Evolutionary conservation across 2,797 vertebrate species (phyloP), one percentile per base, ranked within the genome.

Genomic region (Amphiprion clarkii): DNA sequence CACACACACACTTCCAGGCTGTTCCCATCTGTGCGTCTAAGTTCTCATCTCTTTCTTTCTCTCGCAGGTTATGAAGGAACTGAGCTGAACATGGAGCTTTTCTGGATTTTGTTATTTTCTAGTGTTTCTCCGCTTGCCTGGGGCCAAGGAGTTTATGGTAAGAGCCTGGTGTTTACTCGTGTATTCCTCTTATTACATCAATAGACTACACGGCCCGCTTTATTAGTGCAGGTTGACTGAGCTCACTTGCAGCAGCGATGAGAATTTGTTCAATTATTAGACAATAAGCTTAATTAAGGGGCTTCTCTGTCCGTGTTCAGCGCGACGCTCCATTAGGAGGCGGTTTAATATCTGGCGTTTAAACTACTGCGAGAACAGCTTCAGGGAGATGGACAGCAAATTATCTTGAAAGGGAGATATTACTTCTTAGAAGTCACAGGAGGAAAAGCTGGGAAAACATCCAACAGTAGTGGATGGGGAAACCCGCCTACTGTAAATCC

Each of bases 101-200:
- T 94, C 86, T 95, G 95, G 95, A 95, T 96, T 93, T 89, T 96
- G 87, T 94, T 95, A 79, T 94, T 95, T 92, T 94, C 93, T 88
- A 89, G 93, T 78, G 73, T 93, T 81, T 92, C 86, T 66, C 89
- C 88, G 62, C 88, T 91, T 21, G 77, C 90, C 66, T 83, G 81
- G 83, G 90, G 93, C 55, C 95, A 96, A 92, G 95, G 95, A 82
- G 95, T 96, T 84, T 96, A 95, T 82, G 95, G 95, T 96, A 95
- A 94, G 95, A 82, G 13, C 4, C 27, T 52, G 39, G 31, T 54
- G 27, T 79, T 71, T 79, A 78, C 61, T 40, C 48, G 60, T 36
- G 56, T 17, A 36, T 74, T 58, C 36, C 49, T 29, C 16, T 72
- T 65, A 54, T 42, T 42, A 56, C 65, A 74, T 73, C 57, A 64